Base-by-base conservation (phyloP, 2,888 invertebrate species). In the Pandemis cinnamomeana region DNA sequence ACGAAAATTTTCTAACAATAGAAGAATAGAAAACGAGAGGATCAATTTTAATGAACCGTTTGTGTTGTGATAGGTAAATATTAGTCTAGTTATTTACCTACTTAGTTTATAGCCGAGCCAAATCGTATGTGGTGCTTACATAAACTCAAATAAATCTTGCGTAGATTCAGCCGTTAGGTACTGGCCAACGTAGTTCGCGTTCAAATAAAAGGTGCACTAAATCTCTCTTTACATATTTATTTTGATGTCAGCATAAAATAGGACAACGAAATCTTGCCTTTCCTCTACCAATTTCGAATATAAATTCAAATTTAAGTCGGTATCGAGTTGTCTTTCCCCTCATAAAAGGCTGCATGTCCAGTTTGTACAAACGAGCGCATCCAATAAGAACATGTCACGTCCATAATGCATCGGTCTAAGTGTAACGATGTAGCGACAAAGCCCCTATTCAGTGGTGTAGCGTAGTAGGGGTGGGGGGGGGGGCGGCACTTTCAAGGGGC, bases 371-470 rank as follows among this genome's bases (percentile, higher is more conserved):
- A 79, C 78, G 79, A 79, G 78, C 75, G 78, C 80, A 79, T 81
- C 81, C 85, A 87, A 86, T 87, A 86, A 83, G 82, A 83, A 81
- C 78, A 84, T 77, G 81, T 80, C 82, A 81, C 78, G 77, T 80
- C 83, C 83, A 73, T 80, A 78, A 78, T 79, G 78, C 79, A 77
- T n/a, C 7, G 68, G 70, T 67, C 42, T 20, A 67, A 62, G 74
- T 36, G 42, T 36, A 6, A 44, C 41, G 53, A 44, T 48, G 46
- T 46, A 5, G 46, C 46, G 11, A 11, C 5, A 46, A 36, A 46
- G 10, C 11, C 2, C 44, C 46, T 46, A 4, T 46, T n/a, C n/a
- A n/a, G n/a, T n/a, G n/a, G n/a, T n/a, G n/a, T n/a, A n/a, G n/a
- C n/a, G n/a, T n/a, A n/a, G n/a, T n/a, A n/a, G n/a, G n/a, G n/a